phyloP scores from a whole-genome alignment of 2,888 invertebrate genomes.

The Metallyticus violacea region DNA sequence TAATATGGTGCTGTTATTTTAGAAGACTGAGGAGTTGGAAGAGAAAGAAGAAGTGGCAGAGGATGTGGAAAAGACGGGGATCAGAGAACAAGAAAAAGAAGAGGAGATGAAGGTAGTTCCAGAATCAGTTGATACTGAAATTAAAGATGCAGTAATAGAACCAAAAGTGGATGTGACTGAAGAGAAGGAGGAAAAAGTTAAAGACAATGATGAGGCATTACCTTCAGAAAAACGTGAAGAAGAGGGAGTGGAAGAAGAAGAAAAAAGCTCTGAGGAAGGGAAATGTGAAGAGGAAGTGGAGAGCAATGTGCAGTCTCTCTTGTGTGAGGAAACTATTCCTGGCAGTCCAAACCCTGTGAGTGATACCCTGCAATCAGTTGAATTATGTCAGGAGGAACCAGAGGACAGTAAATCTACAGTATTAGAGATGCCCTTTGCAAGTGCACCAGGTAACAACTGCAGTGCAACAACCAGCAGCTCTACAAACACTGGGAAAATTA shows the following conservation, averaged over 20 bases:
- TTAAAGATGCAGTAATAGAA: neutral
- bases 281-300: slow-evolving; percentile 40
- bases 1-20: neutral
- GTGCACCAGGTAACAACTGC: slow-evolving; percentile 57
- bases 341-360: slow-evolving; percentile 84
- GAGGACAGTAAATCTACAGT: slow-evolving; percentile 47
- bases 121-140: neutral
- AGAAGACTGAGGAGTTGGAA: neutral
- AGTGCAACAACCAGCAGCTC: neutral
- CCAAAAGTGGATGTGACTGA: neutral
- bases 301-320: slow-evolving; percentile 52
- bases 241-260: slow-evolving; percentile 35
- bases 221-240: slow-evolving; percentile 21
- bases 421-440: slow-evolving; percentile 68
- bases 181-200: neutral
- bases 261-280: slow-evolving; percentile 33
- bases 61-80: neutral
- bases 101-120: slow-evolving; percentile 20
- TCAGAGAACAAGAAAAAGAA: slow-evolving; percentile 16
- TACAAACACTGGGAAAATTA: neutral
- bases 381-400: slow-evolving; percentile 26
- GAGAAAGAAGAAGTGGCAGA: neutral
- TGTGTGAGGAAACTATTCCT: slow-evolving; percentile 89
- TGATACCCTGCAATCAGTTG: neutral
- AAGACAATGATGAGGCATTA: slow-evolving; percentile 6